phyloP scores from a whole-genome alignment of 2,797 vertebrate species.

The Gallinago stenura region DNA sequence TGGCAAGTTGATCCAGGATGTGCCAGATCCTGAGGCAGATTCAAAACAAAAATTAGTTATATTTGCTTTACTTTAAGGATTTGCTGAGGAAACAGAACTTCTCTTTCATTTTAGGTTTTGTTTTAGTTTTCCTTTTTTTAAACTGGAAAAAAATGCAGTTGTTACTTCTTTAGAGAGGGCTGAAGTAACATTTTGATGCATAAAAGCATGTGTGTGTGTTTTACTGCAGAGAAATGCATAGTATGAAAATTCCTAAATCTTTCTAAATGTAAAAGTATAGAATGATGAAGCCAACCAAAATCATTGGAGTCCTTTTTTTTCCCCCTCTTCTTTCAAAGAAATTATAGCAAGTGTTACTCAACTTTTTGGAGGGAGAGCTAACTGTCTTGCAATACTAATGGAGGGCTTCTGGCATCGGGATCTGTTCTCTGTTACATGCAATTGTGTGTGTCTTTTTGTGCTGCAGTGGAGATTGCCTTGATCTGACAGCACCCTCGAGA shows the following conservation, averaged over 20 bases:
- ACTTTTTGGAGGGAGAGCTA: not conserved
- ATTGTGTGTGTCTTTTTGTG: not conserved
- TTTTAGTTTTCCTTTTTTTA: not conserved
- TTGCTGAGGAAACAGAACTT: not conserved
- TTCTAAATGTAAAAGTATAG: not conserved
- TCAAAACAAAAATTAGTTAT: not conserved
- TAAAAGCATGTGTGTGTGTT: not conserved
- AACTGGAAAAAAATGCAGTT: not conserved
- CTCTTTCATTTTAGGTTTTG: not conserved
- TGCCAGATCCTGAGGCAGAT: not conserved
- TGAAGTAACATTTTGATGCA: slow-evolving; percentile 5
- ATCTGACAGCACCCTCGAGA: not conserved
- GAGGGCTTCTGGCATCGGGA: not conserved
- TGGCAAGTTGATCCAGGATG: not conserved
- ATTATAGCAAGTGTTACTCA: not conserved
- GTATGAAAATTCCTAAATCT: not conserved
- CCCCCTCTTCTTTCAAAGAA: not conserved
- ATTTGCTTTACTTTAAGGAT: not conserved
- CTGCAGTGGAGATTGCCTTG: not conserved
- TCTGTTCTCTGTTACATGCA: not conserved
- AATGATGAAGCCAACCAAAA: not conserved
- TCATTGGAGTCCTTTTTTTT: not conserved
- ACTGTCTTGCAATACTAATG: not conserved
- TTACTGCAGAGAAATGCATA: not conserved
- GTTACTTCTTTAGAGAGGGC: not conserved